These are phyloP conservation scores for Rhombomys opimus DNA, from an alignment of 2,113 vertebrate species.

Conservation along the genomic window DNA sequence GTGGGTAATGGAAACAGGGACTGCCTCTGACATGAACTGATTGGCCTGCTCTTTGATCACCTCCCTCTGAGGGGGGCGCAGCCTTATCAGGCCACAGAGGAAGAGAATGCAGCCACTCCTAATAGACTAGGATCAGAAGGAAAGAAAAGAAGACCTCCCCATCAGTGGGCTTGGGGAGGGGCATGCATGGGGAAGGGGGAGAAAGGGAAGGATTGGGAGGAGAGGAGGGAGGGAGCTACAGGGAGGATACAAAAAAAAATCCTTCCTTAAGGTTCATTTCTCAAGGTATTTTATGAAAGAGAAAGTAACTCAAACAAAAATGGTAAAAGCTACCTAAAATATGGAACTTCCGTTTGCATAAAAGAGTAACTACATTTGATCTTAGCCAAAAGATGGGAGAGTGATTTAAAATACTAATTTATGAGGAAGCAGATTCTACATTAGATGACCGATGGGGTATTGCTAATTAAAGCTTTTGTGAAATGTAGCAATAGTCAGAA, in stretches of 20 bases:
- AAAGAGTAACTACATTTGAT: background rate
- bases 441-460: background rate
- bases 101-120: too few species aligned
- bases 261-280: background rate
- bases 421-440: conserved; percentile 6
- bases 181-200: too few species aligned
- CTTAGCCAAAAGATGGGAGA: background rate
- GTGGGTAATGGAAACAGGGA: too few species aligned
- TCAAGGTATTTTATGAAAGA: background rate
- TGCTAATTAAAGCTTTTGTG: background rate
- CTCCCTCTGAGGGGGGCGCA: too few species aligned
- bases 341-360: background rate
- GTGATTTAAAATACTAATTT: background rate
- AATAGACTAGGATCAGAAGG: too few species aligned
- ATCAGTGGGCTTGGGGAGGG: too few species aligned
- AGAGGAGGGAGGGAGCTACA: too few species aligned
- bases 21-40: too few species aligned
- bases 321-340: background rate
- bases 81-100: too few species aligned
- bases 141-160: too few species aligned
- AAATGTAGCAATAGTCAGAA: conserved; percentile 5
- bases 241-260: background rate
- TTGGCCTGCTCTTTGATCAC: too few species aligned
- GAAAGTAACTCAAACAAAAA: background rate
- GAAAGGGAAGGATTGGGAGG: too few species aligned